phyloP scores from a whole-genome alignment of 2,113 vertebrate genomes.

The Chaetops frenatus region DNA sequence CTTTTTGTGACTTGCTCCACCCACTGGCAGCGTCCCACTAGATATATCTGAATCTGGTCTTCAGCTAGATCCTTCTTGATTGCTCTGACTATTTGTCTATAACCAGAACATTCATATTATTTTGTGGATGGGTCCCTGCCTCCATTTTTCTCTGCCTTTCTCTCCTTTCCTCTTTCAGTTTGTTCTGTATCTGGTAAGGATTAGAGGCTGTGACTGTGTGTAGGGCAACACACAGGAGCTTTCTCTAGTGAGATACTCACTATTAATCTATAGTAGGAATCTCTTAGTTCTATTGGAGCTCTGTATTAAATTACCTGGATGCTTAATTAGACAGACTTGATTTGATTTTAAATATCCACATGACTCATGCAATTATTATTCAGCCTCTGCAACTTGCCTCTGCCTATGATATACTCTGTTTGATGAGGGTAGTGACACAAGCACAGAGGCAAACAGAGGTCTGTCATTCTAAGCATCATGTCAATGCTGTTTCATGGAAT shows the following conservation, averaged over 20 bases:
- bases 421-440: background rate
- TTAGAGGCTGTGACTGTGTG: background rate
- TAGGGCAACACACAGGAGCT: background rate
- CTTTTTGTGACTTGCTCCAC: background rate
- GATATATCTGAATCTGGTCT: background rate
- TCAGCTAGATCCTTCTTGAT: background rate
- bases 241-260: background rate
- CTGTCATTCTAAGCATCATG: background rate
- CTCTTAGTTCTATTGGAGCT: background rate
- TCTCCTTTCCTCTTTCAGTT: background rate
- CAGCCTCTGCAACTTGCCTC: background rate
- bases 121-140: background rate
- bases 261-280: background rate
- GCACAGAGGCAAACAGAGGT: background rate
- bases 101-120: background rate
- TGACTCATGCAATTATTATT: background rate
- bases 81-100: background rate
- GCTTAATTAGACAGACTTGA: conserved; percentile 8
- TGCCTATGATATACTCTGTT: background rate
- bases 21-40: background rate
- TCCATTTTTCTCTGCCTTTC: background rate
- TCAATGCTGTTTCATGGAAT: background rate
- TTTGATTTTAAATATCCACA: conserved; percentile 3
- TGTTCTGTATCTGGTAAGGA: background rate
- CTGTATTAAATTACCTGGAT: background rate